Conservation (phyloP, 2,113 vertebrate species). For the Eulacestoma nigropectus region DNA sequence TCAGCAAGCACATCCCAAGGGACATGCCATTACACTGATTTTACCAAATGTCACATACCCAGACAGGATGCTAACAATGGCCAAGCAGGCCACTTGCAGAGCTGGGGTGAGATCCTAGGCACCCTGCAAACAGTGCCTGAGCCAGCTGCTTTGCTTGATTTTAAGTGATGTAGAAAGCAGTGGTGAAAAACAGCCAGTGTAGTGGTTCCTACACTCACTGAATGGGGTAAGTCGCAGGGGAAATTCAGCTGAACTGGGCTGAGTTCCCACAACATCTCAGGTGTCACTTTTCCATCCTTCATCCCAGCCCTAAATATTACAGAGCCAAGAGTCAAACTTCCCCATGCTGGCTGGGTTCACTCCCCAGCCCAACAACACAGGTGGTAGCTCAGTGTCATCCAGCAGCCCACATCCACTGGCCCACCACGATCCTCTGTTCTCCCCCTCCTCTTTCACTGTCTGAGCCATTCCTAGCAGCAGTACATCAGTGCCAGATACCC, state of each 20-base stretch:
- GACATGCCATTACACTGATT: not conserved
- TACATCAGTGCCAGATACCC: not conserved
- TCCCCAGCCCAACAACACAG: not conserved
- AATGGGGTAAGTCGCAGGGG: rapidly evolving
- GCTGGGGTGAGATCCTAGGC: not conserved
- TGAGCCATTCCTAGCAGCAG: not conserved
- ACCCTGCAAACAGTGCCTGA: not conserved
- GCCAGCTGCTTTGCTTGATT: not conserved
- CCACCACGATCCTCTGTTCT: rapidly evolving
- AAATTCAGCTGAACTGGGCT: not conserved
- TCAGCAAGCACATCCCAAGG: not conserved
- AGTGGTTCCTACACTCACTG: not conserved
- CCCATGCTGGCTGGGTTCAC: not conserved
- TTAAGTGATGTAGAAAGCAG: not conserved
- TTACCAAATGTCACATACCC: not conserved
- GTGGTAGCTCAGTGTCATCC: not conserved
- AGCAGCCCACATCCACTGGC: not conserved
- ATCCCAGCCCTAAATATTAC: not conserved
- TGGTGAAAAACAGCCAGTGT: not conserved
- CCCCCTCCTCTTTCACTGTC: not conserved
- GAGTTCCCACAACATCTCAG: not conserved
- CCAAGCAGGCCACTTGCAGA: not conserved
- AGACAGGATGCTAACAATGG: not conserved
- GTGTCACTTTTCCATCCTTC: not conserved
- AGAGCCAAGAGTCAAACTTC: not conserved